A percentile compares a stretch with the other conserved stretches of the same genome.
Evolutionary conservation across 2,113 vertebrate genomes (phyloP).

Genomic region (Leucoraja erinaceus): DNA sequence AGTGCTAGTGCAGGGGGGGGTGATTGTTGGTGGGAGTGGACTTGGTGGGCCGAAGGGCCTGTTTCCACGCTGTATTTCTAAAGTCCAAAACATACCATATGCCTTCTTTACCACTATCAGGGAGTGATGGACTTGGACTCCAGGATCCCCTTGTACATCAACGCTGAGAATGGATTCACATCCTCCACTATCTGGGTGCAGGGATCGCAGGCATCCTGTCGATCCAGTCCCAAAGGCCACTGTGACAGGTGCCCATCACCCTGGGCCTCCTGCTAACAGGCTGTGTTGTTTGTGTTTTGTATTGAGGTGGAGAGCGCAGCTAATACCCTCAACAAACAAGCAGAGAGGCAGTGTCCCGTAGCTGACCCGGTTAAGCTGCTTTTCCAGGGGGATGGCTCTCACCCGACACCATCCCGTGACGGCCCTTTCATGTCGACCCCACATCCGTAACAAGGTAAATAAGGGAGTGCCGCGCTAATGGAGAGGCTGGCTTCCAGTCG

Average conservation of each 20-base stretch:
- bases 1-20: too few relatives aligned
- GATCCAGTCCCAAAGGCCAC: too few relatives aligned
- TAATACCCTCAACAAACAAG: conserved; percentile 28
- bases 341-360: background rate
- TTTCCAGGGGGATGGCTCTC: background rate
- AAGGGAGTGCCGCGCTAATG: background rate
- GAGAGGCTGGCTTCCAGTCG: background rate
- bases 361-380: conserved; percentile 18
- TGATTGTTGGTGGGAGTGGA: too few relatives aligned
- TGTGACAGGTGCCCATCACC: background rate
- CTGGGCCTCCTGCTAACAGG: background rate
- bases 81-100: too few relatives aligned
- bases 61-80: too few relatives aligned
- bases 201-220: too few relatives aligned
- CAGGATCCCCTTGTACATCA: too few relatives aligned
- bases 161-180: too few relatives aligned
- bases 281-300: conserved; percentile 23
- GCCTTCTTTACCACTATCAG: too few relatives aligned
- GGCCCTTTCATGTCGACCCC: background rate
- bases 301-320: conserved; percentile 10
- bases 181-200: too few relatives aligned
- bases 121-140: too few relatives aligned
- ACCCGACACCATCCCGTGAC: background rate
- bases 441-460: conserved; percentile 2
- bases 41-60: too few relatives aligned